Evolutionary conservation across 2,113 vertebrate genomes (phyloP), one percentile per base, ranked within the genome.

Genomic region (Platycercus adscitus): DNA sequence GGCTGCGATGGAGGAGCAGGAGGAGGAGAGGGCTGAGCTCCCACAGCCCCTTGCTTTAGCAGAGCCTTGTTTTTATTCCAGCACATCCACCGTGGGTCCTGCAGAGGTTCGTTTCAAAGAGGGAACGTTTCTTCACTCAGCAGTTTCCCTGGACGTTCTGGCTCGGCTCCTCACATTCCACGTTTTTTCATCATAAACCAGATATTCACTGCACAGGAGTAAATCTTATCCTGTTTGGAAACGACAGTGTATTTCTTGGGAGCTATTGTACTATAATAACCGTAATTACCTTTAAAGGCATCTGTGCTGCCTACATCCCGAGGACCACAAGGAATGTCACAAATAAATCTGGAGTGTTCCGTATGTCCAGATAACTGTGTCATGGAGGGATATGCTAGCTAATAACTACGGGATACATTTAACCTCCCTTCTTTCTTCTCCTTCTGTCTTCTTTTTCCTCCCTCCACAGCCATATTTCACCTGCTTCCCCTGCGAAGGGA

Each of bases 181-280:
- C 70, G 2, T 18, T 58, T 87, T 91, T 66, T 78, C 69, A 24
- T 17, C 61, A 1, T 9, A 33, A 55, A 77, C 50, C 61, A 81
- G 64, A 88, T 66, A 53, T 8, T 91, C 26, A 1, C 37, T 39
- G 1, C 39, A 7, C 5, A 19, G 71, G 79, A 80, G 52, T 55
- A 77, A 88, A 71, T 61, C 87, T 85, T 11, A 23, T 2, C 55
- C 88, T 75, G 26, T n/a, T 82, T 76, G 88, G 90, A 79, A 77
- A 15, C 15, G 7, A 2, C 2, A 1, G 7, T 78, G 88, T 50
- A 19, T 86, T 92, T 78, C 55, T 58, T 50, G 70, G 93, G 93
- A 82, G 75, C 33, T 79, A 2, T 37, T 88, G 71, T 53, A 6
- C 33, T 58, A 0, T 13, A 47, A 73, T 37, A 17, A 15, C 13